Evolutionary conservation across 2,113 vertebrate genomes (phyloP).

Genomic region (Proterorhinus semilunaris): DNA sequence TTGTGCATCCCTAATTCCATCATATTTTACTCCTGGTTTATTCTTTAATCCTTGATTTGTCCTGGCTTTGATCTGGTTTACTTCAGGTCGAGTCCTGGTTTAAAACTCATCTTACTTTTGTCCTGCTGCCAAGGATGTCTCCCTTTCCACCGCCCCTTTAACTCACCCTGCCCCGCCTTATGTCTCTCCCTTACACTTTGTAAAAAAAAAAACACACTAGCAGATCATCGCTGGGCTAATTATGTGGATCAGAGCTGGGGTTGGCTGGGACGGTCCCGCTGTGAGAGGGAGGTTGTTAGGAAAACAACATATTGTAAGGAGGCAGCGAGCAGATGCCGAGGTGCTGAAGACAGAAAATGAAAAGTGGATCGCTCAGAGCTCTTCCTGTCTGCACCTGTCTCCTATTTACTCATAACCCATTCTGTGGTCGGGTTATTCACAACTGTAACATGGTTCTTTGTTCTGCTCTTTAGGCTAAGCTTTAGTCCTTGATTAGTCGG

Average conservation of each 20-base stretch:
- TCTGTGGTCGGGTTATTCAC: not conserved
- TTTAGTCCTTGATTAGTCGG: too few species aligned
- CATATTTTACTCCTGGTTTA: too few species aligned
- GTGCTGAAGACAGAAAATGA: constrained; percentile 16
- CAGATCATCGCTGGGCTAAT: constrained; percentile 3
- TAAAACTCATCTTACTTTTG: not conserved
- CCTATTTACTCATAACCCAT: not conserved
- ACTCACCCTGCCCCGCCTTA: not conserved
- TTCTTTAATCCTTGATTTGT: too few species aligned
- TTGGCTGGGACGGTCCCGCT: constrained; percentile 47
- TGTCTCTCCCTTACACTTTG: not conserved
- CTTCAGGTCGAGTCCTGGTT: not conserved
- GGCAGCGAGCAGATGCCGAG: constrained; percentile 35
- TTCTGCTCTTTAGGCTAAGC: not conserved
- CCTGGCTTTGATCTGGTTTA: too few species aligned
- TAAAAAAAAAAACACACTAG: too few species aligned
- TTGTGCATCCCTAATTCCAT: too few species aligned
- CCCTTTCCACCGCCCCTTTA: not conserved
- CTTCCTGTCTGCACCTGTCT: not conserved
- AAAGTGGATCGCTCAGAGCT: constrained; percentile 21
- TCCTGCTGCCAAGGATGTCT: too few species aligned
- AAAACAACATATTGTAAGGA: constrained; percentile 50
- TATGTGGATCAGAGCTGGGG: constrained; percentile 48
- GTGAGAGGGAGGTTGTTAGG: constrained; percentile 32
- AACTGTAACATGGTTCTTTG: not conserved